Evolutionary conservation across 2,113 vertebrate genomes (phyloP).

Genomic region (Beaufortia kweichowensis): DNA sequence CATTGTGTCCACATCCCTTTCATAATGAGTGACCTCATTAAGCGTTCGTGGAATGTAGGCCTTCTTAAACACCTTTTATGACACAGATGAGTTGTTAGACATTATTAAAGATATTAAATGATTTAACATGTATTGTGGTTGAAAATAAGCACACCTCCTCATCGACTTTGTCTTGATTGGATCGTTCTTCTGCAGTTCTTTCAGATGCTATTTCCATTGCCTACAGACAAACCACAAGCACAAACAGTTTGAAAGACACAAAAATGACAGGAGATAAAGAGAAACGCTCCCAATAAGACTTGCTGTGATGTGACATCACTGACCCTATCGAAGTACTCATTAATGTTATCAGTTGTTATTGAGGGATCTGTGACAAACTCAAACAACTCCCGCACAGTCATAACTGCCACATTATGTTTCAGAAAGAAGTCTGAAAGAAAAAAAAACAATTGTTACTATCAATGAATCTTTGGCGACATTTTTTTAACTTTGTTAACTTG

Average conservation of each 20-base stretch:
- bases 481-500: too few relatives aligned
- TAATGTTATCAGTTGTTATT: slow-evolving; percentile 84
- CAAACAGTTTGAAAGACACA: slow-evolving; percentile 10
- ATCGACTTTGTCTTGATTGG: slow-evolving; percentile 89
- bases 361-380: slow-evolving; percentile 93
- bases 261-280: background rate
- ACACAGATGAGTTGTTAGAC: background rate
- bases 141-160: slow-evolving; percentile 80
- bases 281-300: background rate
- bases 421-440: slow-evolving; percentile 84
- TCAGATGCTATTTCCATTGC: slow-evolving; percentile 85
- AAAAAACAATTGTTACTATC: background rate
- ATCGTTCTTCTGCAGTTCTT: slow-evolving; percentile 84
- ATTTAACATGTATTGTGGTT: background rate
- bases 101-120: background rate
- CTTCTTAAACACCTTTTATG: slow-evolving; percentile 87
- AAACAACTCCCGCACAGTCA: slow-evolving; percentile 94
- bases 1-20: slow-evolving; percentile 85
- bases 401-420: slow-evolving; percentile 83
- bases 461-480: background rate
- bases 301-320: slow-evolving; percentile 3
- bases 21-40: slow-evolving; percentile 90
- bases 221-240: slow-evolving; percentile 68
- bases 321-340: slow-evolving; percentile 88
- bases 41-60: slow-evolving; percentile 94